Conservation (phyloP, 92 coral and sea anemone species). For the Palythoa heliodiscus region DNA sequence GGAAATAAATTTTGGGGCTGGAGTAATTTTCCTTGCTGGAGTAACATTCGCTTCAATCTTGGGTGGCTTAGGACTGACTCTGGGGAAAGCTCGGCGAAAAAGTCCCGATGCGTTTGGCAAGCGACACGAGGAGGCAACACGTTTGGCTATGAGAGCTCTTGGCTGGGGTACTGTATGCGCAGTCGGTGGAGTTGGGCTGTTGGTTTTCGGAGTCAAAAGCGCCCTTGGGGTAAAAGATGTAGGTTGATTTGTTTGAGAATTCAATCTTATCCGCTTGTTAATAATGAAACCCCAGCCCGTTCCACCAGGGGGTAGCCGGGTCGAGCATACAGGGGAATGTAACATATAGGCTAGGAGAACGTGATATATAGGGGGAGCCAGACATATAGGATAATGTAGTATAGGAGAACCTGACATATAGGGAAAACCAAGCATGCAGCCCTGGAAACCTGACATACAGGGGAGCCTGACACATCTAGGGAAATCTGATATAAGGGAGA, state of each 20-base stretch:
- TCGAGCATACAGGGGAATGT: no score
- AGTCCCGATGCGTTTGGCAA: conserved; percentile 79
- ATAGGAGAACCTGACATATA: no score
- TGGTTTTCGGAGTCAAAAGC: conserved; percentile 80
- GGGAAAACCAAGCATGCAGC: no score
- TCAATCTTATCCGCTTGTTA: no score
- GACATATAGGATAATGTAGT: no score
- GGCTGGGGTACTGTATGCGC: conserved; percentile 89
- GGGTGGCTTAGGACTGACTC: conserved; percentile 90
- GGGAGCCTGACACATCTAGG: no score
- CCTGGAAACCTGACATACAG: no score
- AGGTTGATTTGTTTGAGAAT: conserved; percentile 19
- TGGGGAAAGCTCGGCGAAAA: conserved; percentile 79
- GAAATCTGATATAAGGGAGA: no score
- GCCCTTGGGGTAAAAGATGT: conserved; percentile 82
- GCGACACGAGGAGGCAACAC: conserved; percentile 78
- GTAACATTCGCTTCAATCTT: conserved; percentile 88
- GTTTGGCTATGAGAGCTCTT: conserved; percentile 82
- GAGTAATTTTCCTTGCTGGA: conserved; percentile 75
- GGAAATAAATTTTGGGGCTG: conserved; percentile 50
- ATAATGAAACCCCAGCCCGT: no score
- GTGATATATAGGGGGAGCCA: no score
- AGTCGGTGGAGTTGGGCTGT: conserved; percentile 82
- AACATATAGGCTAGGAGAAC: no score
- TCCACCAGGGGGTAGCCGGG: no score